phyloP scores from a whole-genome alignment of 2,888 invertebrate genomes.

The Macroteleia sp. region DNA sequence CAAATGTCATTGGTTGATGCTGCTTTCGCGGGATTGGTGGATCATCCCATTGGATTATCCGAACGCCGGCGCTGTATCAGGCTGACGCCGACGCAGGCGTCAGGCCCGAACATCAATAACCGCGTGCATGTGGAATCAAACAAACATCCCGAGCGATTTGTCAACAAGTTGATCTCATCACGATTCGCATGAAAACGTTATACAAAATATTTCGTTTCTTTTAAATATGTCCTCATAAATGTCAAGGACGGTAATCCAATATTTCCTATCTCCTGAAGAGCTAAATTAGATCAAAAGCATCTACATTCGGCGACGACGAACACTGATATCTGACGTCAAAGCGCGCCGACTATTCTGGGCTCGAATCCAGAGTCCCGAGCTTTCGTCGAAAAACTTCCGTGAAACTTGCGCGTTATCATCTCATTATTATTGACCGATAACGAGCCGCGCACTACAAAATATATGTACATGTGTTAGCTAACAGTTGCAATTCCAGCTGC shows the following conservation, averaged over 20 bases:
- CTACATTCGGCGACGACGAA: conserved; percentile 23
- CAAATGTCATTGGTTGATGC: conserved; percentile 51
- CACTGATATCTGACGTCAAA: conserved; percentile 39
- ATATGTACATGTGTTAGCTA: conserved; percentile 49
- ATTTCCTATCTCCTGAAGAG: neutral
- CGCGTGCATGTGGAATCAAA: conserved; percentile 3
- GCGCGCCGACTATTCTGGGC: conserved; percentile 27
- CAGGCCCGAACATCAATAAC: conserved; percentile 25
- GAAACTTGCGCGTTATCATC: conserved; percentile 33
- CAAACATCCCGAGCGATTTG: neutral
- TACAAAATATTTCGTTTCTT: no score
- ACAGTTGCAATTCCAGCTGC: conserved; percentile 60
- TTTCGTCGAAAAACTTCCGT: conserved; percentile 25
- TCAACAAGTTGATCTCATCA: neutral
- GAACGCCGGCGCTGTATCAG: conserved; percentile 68
- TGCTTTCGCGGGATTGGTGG: conserved; percentile 69
- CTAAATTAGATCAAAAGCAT: conserved; percentile 48
- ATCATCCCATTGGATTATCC: conserved; percentile 84
- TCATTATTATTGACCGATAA: conserved; percentile 58
- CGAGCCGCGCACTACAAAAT: conserved; percentile 22
- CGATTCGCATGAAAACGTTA: neutral
- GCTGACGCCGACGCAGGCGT: conserved; percentile 56
- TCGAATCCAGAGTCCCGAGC: conserved; percentile 8
- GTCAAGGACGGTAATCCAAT: conserved; percentile 10
- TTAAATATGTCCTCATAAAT: conserved; percentile 5